phyloP scores from a whole-genome alignment of 2,888 invertebrate species.

The Apoda limacodes region DNA sequence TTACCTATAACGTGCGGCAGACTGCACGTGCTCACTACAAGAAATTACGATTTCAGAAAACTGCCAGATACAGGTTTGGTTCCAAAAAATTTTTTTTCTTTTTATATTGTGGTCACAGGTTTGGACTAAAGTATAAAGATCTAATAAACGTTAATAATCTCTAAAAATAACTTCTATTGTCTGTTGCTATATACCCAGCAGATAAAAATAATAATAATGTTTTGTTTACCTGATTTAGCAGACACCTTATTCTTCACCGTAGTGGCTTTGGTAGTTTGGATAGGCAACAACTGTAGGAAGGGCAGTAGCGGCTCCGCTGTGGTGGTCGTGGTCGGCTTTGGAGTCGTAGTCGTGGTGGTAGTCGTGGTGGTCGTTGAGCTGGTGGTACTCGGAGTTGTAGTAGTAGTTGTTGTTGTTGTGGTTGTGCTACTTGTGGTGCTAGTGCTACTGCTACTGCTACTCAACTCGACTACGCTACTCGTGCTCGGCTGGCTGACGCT shows the following conservation, averaged over 20 bases:
- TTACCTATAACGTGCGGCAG: too few species aligned
- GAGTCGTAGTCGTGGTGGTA: slow-evolving; percentile 36
- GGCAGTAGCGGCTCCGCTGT: slow-evolving; percentile 36
- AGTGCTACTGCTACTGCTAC: slow-evolving; percentile 39
- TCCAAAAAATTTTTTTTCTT: too few species aligned
- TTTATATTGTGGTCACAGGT: too few species aligned
- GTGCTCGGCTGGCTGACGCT: slow-evolving; percentile 30
- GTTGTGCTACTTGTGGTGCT: slow-evolving; percentile 33
- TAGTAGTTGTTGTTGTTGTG: slow-evolving; percentile 37
- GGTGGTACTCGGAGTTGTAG: slow-evolving; percentile 46
- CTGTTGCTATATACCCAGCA: too few species aligned
- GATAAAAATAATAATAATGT: background rate
- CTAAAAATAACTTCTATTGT: too few species aligned
- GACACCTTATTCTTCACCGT: slow-evolving; percentile 28
- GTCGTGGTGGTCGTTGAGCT: slow-evolving; percentile 51
- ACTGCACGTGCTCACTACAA: too few species aligned
- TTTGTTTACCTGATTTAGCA: slow-evolving; percentile 37
- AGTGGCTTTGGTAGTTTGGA: slow-evolving; percentile 35
- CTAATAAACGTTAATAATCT: too few species aligned
- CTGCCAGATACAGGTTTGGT: too few species aligned
- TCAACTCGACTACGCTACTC: slow-evolving; percentile 36
- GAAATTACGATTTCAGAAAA: too few species aligned
- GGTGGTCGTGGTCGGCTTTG: slow-evolving; percentile 34
- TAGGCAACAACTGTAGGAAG: slow-evolving; percentile 56
- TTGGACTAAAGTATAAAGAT: too few species aligned